Evolutionary conservation across 2,888 invertebrate species (phyloP), one percentile per base, ranked within the genome.

Genomic region (Lepidocyrtoides sp.): DNA sequence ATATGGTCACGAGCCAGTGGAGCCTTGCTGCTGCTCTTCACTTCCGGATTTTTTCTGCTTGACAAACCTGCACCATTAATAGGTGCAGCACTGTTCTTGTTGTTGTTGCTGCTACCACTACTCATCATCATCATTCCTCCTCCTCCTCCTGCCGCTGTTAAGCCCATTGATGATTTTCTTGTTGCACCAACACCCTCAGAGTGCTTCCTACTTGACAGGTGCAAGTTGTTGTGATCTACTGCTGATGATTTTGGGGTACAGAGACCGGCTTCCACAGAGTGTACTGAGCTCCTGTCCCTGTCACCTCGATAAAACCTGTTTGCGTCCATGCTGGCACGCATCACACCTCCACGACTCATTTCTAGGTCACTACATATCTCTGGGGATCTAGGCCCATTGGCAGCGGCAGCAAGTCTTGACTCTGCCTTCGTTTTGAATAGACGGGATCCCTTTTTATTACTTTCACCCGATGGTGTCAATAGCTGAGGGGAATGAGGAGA

Each of bases 341-440:
- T 90, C 54, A 86, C 41, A 48, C 87, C 89, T 79, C 91, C 92
- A 44, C 92, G 88, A 85, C 84, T 89, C 89, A 89, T 89, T 89
- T 89, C 89, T 89, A 89, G 89, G 89, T 89, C 89, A 83, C 89
- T 89, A 20, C 89, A 89, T 77, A 89, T 84, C 75, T 89, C 89
- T 57, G 91, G 89, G 79, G 91, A 87, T 63, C 92, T 75, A 26
- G 91, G 69, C 69, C 84, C 92, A 17, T 84, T 91, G 63, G 87
- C 86, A n/a, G 60, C 79, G 0, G 82, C 86, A 20, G 88, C 89
- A 69, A 83, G 86, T 36, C 84, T 97, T 91, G 97, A 96, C 95
- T 97, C 97, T 79, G 97, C 97, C 95, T 97, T 96, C 75, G 97
- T 97, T 95, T 97, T 97, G 95, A 97, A 98, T 48, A 97, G 96